phyloP scores from a whole-genome alignment of 1,140 invertebrate genomes.

The Globodera rostochiensis region DNA sequence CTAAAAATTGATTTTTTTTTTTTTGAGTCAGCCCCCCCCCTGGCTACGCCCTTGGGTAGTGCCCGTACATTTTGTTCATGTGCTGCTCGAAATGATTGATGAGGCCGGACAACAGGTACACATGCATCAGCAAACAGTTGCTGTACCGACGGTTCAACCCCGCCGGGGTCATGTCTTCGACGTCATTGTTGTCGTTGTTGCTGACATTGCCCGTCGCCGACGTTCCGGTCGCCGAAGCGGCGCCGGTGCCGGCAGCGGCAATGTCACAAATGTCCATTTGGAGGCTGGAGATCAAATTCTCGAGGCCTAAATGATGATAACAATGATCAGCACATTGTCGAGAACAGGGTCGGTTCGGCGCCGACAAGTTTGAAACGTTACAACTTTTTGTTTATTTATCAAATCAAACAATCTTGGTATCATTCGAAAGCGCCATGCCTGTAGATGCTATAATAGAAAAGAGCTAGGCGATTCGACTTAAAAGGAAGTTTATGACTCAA shows the following conservation, averaged over 20 bases:
- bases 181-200: not conserved
- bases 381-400: no score
- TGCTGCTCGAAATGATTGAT: conserved; percentile 32
- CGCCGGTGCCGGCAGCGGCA: not conserved
- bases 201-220: not conserved
- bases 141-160: conserved; percentile 20
- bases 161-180: not conserved
- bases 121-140: conserved; percentile 38
- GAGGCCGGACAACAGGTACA: conserved; percentile 31
- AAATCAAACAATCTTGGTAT: no score
- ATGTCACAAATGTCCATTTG: conserved; percentile 26
- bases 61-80: conserved; percentile 35
- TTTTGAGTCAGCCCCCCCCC: no score
- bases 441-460: no score
- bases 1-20: no score
- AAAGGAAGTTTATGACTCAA: no score
- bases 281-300: conserved; percentile 18
- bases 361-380: no score
- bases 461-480: no score
- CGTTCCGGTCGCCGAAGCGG: conserved; percentile 25
- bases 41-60: no score
- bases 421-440: no score
- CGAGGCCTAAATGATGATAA: conserved; percentile 24
- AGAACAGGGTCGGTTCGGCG: no score
- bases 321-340: no score